Base-by-base conservation (phyloP, 1,140 invertebrate genomes). In the Adoxophyes honmai region DNA sequence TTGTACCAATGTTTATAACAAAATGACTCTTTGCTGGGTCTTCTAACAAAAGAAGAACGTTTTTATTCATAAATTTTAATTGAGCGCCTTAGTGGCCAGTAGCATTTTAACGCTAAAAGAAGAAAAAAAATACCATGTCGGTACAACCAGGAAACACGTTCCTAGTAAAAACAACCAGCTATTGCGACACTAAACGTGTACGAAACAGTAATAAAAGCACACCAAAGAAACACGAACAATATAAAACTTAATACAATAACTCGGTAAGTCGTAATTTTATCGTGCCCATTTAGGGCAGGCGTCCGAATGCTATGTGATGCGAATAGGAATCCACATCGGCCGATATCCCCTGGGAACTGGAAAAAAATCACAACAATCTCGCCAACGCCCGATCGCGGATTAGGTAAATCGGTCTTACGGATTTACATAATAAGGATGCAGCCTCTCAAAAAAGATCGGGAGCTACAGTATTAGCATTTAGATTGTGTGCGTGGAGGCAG, bases 381-480 rank as follows among this genome's bases (percentile, higher is more conserved):
- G 59, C 54, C 57, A 59, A 60, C 55, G 57, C 64, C 62, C 59
- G 60, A 71, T 60, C 61, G 55, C 44, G 60, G 64, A 66, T 66
- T 68, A 73, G 63, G 62, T 55, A 70, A 70, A 65, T 70, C 64
- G 55, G 57, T 57, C 64, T 55, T 63, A 54, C 44, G 58, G 57
- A 67, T 71, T 78, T 69, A 72, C 73, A 70, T 74, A 74, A 76
- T 68, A 64, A 69, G 60, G 59, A 62, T 64, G 61, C 62, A 60
- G 61, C 68, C 63, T 69, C 58, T 60, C 57, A 70, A 71, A 55
- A 75, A 75, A 68, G 57, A 59, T 62, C 48, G 36, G 38, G 42
- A 13, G 53, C 56, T 44, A 51, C 58, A 58, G 55, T 66, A 80
- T 80, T 80, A 71, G 69, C 77, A 78, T 80, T 72, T 80, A 78